These are phyloP conservation scores for Sinodicranocentrus sp. DNA, from an alignment of 2,888 invertebrate genomes.

Conservation along the genomic window DNA sequence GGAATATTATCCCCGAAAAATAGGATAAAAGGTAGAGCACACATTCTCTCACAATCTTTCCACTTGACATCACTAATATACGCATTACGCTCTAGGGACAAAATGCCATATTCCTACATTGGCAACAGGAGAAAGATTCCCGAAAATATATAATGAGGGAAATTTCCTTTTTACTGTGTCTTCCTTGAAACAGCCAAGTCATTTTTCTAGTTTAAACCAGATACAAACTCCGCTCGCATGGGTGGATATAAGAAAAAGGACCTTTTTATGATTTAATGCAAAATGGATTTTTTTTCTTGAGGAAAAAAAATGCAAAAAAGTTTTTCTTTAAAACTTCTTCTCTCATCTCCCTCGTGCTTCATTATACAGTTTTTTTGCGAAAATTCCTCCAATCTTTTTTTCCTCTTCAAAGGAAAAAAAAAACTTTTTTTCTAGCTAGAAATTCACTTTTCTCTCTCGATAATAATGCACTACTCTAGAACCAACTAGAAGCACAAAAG, in stretches of 20 bases:
- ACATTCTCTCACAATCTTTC: not conserved
- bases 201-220: slow-evolving; percentile 10
- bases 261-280: slow-evolving; percentile 43
- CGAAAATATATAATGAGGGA: too few relatives aligned
- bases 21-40: not conserved
- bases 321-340: slow-evolving; percentile 14
- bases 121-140: not conserved
- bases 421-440: not conserved
- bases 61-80: slow-evolving; percentile 10
- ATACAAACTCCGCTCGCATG: not conserved
- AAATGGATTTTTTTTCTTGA: slow-evolving; percentile 29
- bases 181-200: not conserved
- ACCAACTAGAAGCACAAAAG: too few relatives aligned
- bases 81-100: slow-evolving; percentile 4
- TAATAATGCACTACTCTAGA: not conserved
- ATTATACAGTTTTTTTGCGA: slow-evolving; percentile 9
- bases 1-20: not conserved
- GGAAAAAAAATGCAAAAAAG: not conserved
- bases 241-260: not conserved
- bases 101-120: not conserved
- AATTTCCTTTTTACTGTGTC: too few relatives aligned
- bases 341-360: slow-evolving; percentile 10
- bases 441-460: not conserved
- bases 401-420: not conserved
- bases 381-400: not conserved